Percentiles rank a stretch among this genome's conserved stretches.
Conservation (phyloP, 2,888 invertebrate species). For the Philereme vetulata region DNA sequence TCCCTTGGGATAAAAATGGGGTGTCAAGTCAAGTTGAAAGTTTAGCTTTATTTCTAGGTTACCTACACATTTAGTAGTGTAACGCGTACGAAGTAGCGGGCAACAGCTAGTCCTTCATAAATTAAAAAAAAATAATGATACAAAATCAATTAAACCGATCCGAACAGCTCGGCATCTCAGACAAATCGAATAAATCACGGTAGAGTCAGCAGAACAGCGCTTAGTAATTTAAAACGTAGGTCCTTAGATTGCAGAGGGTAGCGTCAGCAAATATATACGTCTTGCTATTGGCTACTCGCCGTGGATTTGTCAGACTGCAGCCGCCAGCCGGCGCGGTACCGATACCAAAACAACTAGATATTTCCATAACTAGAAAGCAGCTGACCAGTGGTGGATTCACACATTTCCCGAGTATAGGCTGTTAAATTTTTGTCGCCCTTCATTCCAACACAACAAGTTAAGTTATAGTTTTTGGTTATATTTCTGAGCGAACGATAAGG, state of each 20-base stretch:
- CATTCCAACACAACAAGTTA: too few species aligned
- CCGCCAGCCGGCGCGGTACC: slow-evolving; percentile 51
- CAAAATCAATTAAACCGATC: slow-evolving; percentile 38
- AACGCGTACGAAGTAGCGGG: too few species aligned
- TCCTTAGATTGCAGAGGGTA: slow-evolving; percentile 62
- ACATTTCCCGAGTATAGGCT: too few species aligned
- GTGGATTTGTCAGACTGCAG: slow-evolving; percentile 76
- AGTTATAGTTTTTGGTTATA: too few species aligned
- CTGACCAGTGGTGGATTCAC: too few species aligned
- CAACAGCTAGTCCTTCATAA: too few species aligned
- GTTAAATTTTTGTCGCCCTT: too few species aligned
- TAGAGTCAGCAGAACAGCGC: slow-evolving; percentile 43
- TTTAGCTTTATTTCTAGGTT: too few species aligned
- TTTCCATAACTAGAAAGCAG: slow-evolving; percentile 5
- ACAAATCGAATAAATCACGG: slow-evolving; percentile 46
- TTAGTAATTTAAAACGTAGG: slow-evolving; percentile 65
- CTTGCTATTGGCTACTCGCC: slow-evolving; percentile 73
- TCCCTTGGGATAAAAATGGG: too few species aligned
- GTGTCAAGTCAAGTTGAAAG: too few species aligned
- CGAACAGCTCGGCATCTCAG: slow-evolving; percentile 26
- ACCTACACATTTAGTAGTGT: too few species aligned
- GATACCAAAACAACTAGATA: slow-evolving; percentile 44
- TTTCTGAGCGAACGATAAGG: too few species aligned
- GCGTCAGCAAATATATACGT: slow-evolving; percentile 78
- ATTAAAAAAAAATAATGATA: slow-evolving; percentile 17